phyloP scores from a whole-genome alignment of 2,797 vertebrate genomes.

The Halcyon leucocephala region DNA sequence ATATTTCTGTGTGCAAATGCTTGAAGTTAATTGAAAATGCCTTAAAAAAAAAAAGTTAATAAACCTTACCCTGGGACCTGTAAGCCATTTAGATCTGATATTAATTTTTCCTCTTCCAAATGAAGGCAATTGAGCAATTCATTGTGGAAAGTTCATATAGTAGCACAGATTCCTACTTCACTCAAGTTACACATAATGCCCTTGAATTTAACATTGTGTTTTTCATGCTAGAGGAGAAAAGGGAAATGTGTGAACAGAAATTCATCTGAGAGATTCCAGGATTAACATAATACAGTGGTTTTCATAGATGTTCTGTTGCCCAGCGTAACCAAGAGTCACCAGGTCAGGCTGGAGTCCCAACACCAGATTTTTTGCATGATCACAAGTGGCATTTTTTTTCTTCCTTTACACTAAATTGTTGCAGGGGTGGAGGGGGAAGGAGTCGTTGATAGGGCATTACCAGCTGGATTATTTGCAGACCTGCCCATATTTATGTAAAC shows the following conservation, averaged over 20 bases:
- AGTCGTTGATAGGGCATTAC: neutral
- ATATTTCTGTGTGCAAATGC: neutral
- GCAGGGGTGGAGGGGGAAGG: rapidly evolving
- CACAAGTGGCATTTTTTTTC: neutral
- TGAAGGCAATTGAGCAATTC: neutral
- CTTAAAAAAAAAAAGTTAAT: neutral
- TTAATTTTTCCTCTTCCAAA: neutral
- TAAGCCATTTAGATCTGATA: neutral
- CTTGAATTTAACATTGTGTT: rapidly evolving
- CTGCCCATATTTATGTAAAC: neutral
- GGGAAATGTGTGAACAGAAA: rapidly evolving
- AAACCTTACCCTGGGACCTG: neutral
- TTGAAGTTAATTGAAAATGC: neutral
- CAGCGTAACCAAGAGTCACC: neutral
- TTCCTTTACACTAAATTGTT: neutral
- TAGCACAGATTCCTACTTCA: neutral
- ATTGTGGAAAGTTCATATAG: neutral
- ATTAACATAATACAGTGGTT: neutral
- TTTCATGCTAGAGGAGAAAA: neutral
- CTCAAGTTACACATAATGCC: neutral
- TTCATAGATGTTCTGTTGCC: neutral
- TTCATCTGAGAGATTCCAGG: neutral
- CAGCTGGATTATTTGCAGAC: neutral
- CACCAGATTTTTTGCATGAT: neutral
- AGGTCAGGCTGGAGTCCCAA: neutral